These are phyloP conservation scores for Zhengitettix transpicula DNA, from an alignment of 2,888 invertebrate species.

Conservation along the genomic window DNA sequence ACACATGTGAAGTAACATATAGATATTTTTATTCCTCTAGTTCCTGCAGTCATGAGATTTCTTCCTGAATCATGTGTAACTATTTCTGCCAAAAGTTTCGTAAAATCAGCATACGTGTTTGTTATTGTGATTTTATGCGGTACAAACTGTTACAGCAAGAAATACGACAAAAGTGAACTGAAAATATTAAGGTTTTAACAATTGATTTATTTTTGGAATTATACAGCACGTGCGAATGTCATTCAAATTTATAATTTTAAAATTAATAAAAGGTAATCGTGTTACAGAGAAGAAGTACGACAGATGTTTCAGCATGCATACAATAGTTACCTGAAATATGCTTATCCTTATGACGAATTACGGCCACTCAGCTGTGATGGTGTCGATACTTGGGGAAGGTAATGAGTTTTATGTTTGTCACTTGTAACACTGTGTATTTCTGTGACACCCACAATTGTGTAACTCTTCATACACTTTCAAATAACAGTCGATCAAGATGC, in stretches of 20 bases:
- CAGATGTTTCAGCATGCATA: slow-evolving; percentile 98
- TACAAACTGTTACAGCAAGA: background rate
- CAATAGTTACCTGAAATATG: slow-evolving; percentile 82
- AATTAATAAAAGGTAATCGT: background rate
- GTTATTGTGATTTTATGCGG: background rate
- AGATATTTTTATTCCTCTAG: too few species aligned
- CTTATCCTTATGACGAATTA: slow-evolving; percentile 91
- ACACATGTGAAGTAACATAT: too few species aligned
- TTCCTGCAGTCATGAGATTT: too few species aligned
- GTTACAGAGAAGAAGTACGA: slow-evolving; percentile 62
- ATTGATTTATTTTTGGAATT: background rate
- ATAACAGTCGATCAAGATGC: background rate
- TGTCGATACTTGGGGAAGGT: slow-evolving; percentile 88
- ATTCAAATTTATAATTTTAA: background rate
- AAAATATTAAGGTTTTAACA: background rate
- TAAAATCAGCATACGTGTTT: background rate
- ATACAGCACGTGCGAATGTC: background rate
- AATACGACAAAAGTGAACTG: background rate
- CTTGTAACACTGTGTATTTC: background rate
- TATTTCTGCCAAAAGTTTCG: too few species aligned
- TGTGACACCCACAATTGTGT: background rate
- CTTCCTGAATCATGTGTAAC: too few species aligned
- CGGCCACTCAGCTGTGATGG: slow-evolving; percentile 92
- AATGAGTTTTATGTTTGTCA: slow-evolving; percentile 9
- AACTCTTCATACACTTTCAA: background rate